Evolutionary conservation across 1,140 invertebrate genomes (phyloP).

Genomic region (Rhopalosiphum maidis): DNA sequence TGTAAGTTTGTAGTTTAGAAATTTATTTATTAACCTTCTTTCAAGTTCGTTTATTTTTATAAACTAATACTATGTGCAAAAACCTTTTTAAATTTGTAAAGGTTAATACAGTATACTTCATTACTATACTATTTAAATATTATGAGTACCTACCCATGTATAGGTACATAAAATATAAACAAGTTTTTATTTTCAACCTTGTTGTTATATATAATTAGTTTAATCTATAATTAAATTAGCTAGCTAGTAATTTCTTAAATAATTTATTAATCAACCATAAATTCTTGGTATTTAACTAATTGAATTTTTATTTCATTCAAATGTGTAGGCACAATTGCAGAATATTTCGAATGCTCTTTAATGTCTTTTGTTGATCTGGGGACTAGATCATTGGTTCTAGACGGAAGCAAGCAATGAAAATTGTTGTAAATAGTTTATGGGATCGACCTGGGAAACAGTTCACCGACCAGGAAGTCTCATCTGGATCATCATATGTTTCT

Average conservation of each 20-base stretch:
- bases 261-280: not conserved
- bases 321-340: not conserved
- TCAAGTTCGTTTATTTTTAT: not conserved
- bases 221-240: not conserved
- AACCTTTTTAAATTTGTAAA: not conserved
- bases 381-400: conserved; percentile 9
- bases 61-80: not conserved
- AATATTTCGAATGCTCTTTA: not conserved
- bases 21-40: not conserved
- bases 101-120: not conserved
- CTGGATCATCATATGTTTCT: not conserved
- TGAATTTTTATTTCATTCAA: not conserved
- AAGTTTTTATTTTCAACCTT: not conserved
- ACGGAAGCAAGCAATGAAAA: conserved; percentile 48
- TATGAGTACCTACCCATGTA: not conserved
- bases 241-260: not conserved
- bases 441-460: conserved; percentile 24
- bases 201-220: not conserved
- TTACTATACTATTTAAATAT: not conserved
- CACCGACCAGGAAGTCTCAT: not conserved
- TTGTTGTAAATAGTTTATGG: conserved; percentile 37
- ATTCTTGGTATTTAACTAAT: not conserved
- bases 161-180: not conserved
- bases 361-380: not conserved
- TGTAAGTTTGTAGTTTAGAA: no score